A percentile compares a stretch with the other conserved stretches of the same genome.
Conservation (phyloP, 1,140 invertebrate species). For the Homarus americanus region DNA sequence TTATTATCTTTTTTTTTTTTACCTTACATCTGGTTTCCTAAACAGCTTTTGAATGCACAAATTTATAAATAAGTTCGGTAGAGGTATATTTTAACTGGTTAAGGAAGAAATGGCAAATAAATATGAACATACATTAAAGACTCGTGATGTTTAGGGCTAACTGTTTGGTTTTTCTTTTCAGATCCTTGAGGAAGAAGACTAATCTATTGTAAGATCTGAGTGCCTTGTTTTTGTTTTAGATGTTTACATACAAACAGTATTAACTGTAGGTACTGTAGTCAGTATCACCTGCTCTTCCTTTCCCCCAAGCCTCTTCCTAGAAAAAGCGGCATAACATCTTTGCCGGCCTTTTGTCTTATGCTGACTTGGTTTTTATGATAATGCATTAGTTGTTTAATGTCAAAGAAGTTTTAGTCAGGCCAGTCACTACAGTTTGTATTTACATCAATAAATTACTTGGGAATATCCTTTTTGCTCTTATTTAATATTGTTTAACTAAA, state of each 20-base stretch:
- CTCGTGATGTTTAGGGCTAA: neutral
- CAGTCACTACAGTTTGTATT: no score
- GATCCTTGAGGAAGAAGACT: conserved; percentile 68
- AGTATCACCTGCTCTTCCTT: neutral
- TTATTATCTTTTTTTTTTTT: conserved; percentile 3
- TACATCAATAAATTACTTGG: no score
- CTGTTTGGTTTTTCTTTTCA: conserved; percentile 58
- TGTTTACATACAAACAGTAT: neutral
- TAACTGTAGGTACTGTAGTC: neutral
- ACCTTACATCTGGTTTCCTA: neutral
- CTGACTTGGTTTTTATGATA: neutral
- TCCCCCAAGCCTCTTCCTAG: neutral
- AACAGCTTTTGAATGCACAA: neutral
- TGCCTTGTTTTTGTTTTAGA: neutral
- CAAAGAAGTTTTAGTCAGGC: no score
- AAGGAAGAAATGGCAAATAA: neutral
- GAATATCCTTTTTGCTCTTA: no score
- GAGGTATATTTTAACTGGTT: neutral
- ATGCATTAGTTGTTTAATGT: neutral
- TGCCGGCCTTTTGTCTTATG: neutral
- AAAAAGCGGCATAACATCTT: neutral
- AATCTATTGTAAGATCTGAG: conserved; percentile 9
- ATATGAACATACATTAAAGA: neutral
- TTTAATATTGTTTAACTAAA: no score
- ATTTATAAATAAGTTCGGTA: neutral